phyloP scores from a whole-genome alignment of 2,113 vertebrate species.

The Glaucomys volans region DNA sequence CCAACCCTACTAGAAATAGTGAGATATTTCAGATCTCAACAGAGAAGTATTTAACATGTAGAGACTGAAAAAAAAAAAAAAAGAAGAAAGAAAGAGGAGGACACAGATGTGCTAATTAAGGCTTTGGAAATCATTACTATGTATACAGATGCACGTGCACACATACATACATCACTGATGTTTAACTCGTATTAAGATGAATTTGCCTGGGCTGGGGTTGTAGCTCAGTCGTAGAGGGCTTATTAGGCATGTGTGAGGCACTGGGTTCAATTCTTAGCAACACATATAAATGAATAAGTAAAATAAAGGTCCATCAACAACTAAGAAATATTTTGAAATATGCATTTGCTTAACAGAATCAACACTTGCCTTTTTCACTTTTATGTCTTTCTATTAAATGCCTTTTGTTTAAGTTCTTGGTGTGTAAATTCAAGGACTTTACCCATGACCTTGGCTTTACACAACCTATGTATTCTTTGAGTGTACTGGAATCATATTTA shows the following conservation, averaged over 20 bases:
- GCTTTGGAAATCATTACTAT: not conserved
- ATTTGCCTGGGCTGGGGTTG: not conserved
- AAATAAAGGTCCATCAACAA: not conserved
- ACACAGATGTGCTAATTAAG: not conserved
- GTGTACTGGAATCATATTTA: not conserved
- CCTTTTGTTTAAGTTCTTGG: not conserved
- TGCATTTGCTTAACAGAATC: not conserved
- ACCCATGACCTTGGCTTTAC: not conserved
- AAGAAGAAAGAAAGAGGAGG: no score
- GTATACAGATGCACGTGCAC: not conserved
- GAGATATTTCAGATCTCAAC: not conserved
- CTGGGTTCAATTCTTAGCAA: no score
- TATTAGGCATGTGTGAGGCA: no score
- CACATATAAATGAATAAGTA: no score
- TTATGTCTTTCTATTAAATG: not conserved
- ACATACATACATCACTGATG: not conserved
- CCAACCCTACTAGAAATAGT: not conserved
- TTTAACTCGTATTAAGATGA: not conserved
- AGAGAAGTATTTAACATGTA: not conserved
- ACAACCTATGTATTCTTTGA: not conserved
- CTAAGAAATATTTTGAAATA: not conserved
- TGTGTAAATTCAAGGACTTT: not conserved
- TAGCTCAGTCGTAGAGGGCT: no score
- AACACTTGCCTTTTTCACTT: not conserved
- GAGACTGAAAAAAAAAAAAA: not conserved